Evolutionary conservation across 2,113 vertebrate species (phyloP), one percentile per base, ranked within the genome.

Genomic region (human): DNA sequence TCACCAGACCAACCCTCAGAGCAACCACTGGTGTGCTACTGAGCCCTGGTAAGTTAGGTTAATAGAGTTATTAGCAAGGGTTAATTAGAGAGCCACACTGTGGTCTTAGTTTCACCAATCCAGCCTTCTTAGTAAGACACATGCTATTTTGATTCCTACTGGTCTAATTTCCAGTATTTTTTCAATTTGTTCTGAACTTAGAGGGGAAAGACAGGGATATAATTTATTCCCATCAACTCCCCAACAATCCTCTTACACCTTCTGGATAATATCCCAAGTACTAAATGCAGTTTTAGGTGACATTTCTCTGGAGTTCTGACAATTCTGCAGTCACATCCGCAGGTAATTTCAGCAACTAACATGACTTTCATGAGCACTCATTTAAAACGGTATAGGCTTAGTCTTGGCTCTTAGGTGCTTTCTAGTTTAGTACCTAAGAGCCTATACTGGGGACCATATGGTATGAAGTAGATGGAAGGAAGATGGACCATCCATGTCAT

Each of bases 151-250:
- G 45, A 68, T 96, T 87, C 82, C 94, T 59, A 76, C 7, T 32
- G 13, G 40, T 94, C 48, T 50, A 30, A 86, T 38, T 80, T 73
- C 45, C 83, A 61, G 78, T 79, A 27, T 43, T 81, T 76, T 79
- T 85, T 45, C 14, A 40, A 43, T 75, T 35, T 83, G 8, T 52
- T 78, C 66, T 79, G 14, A 59, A 89, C 40, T 61, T 93, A 70
- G 52, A 35, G 12, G 64, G 70, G 35, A 82, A 95, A 80, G 35
- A 90, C 30, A 87, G 20, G 38, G 35, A 88, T 38, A 2, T 73
- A 55, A 75, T 45, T 94, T 68, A 87, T 73, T 35, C 89, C 64
- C n/a, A 96, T 32, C 32, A 88, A 86, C 48, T 32, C 23, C 35
- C 64, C 48, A 84, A 61, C 0, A n/a, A 61, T 84, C 57, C 50